These are phyloP conservation scores for Dryobotodes eremita DNA, from an alignment of 2,888 invertebrate genomes.

Conservation along the genomic window DNA sequence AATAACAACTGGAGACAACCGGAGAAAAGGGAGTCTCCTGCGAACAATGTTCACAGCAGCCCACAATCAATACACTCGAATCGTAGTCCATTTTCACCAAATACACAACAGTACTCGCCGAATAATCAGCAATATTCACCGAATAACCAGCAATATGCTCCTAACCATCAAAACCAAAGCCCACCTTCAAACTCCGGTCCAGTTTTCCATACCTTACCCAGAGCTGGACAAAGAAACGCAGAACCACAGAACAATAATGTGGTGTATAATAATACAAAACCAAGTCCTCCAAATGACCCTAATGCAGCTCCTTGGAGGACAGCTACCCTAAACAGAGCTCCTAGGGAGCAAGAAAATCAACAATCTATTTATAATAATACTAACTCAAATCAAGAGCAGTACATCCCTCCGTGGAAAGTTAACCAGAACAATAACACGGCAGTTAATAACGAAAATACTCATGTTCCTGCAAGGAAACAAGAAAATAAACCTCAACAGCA, in stretches of 20 bases:
- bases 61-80: slow-evolving; percentile 69
- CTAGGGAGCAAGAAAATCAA: slow-evolving; percentile 78
- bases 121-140: slow-evolving; percentile 80
- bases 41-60: slow-evolving; percentile 70
- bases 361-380: slow-evolving; percentile 77
- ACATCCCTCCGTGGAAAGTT: slow-evolving; percentile 82
- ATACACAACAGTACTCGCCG: slow-evolving; percentile 75
- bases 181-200: slow-evolving; percentile 75
- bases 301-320: slow-evolving; percentile 86
- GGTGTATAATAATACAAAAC: slow-evolving; percentile 77
- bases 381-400: slow-evolving; percentile 78
- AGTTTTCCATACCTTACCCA: slow-evolving; percentile 84
- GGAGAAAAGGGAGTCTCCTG: slow-evolving; percentile 86
- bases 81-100: slow-evolving; percentile 77
- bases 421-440: slow-evolving; percentile 78
- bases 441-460: slow-evolving; percentile 74
- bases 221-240: slow-evolving; percentile 80
- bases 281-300: slow-evolving; percentile 74
- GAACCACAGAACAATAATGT: slow-evolving; percentile 79
- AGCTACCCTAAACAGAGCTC: slow-evolving; percentile 82
- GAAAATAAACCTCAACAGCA: slow-evolving; percentile 79
- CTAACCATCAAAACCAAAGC: slow-evolving; percentile 79
- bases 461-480: slow-evolving; percentile 82
- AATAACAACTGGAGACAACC: slow-evolving; percentile 89
- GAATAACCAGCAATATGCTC: slow-evolving; percentile 77